Conservation (phyloP, 2,888 invertebrate genomes). For the Orthosia cruda region DNA sequence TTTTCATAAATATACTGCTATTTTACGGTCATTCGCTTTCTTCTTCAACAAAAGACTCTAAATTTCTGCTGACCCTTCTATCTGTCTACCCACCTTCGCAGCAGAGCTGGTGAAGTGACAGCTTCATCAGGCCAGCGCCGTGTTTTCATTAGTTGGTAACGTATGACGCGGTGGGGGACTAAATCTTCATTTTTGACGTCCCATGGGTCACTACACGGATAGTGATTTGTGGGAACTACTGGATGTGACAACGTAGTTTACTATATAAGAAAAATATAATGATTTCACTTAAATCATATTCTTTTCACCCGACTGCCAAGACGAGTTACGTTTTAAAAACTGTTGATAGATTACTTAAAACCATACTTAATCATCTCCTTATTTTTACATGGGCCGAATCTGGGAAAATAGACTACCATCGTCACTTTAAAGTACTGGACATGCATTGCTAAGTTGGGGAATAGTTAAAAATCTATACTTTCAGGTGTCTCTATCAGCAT, state of each 20-base stretch:
- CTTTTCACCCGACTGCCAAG: no score
- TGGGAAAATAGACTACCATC: no score
- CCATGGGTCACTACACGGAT: slow-evolving; percentile 81
- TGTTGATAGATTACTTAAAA: background rate
- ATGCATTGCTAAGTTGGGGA: no score
- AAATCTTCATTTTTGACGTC: slow-evolving; percentile 92
- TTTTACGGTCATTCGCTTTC: background rate
- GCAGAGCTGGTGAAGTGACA: slow-evolving; percentile 72
- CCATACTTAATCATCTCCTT: no score
- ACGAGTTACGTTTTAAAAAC: no score
- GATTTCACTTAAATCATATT: no score
- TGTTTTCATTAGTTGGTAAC: slow-evolving; percentile 91
- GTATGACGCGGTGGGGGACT: slow-evolving; percentile 91
- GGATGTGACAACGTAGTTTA: slow-evolving; percentile 68
- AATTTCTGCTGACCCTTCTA: slow-evolving; percentile 25
- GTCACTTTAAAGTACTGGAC: no score
- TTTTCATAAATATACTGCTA: no score
- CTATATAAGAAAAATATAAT: background rate
- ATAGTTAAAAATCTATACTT: no score
- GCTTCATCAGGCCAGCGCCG: slow-evolving; percentile 84
- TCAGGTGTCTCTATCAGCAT: no score
- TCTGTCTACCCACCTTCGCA: background rate
- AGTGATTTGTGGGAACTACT: slow-evolving; percentile 60
- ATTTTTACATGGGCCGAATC: no score
- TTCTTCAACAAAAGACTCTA: background rate